phyloP scores from a whole-genome alignment of 2,888 invertebrate species.

The Maniola hyperantus region DNA sequence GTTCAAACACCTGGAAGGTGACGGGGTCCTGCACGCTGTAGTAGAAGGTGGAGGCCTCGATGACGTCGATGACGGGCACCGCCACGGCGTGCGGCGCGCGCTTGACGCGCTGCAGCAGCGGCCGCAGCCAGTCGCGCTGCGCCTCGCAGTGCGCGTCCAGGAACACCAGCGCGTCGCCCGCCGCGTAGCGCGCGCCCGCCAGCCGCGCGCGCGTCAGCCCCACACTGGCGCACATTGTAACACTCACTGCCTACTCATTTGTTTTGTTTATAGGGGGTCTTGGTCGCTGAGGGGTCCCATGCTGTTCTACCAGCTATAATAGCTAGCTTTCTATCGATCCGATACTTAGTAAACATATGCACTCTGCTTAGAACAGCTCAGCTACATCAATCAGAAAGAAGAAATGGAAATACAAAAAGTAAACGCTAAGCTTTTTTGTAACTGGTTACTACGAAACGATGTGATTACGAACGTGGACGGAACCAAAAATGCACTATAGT shows the following conservation, averaged over 20 bases:
- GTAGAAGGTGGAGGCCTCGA: constrained; percentile 90
- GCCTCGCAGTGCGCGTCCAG: constrained; percentile 96
- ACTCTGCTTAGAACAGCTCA: too few species aligned
- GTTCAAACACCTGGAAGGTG: constrained; percentile 74
- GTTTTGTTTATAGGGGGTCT: too few species aligned
- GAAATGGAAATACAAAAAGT: too few species aligned
- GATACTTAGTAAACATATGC: too few species aligned
- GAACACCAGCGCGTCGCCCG: constrained; percentile 91
- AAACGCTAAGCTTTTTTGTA: too few species aligned
- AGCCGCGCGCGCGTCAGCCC: constrained; percentile 93
- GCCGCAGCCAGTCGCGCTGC: constrained; percentile 92
- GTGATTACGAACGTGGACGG: too few species aligned
- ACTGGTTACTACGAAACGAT: too few species aligned
- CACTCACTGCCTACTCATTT: neutral
- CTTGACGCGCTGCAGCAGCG: constrained; percentile 92
- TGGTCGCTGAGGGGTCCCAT: too few species aligned
- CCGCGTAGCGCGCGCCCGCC: constrained; percentile 92
- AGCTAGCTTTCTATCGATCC: too few species aligned
- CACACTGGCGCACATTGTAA: constrained; percentile 79
- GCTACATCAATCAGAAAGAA: too few species aligned
- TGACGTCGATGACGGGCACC: constrained; percentile 97
- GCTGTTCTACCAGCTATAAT: too few species aligned
- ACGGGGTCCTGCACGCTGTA: constrained; percentile 85
- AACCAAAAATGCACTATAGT: too few species aligned
- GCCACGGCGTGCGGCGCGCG: constrained; percentile 90